A percentile compares a stretch with the other conserved stretches of the same genome.
phyloP scores from a whole-genome alignment of 2,888 invertebrate species.

The Idaea biselata region DNA sequence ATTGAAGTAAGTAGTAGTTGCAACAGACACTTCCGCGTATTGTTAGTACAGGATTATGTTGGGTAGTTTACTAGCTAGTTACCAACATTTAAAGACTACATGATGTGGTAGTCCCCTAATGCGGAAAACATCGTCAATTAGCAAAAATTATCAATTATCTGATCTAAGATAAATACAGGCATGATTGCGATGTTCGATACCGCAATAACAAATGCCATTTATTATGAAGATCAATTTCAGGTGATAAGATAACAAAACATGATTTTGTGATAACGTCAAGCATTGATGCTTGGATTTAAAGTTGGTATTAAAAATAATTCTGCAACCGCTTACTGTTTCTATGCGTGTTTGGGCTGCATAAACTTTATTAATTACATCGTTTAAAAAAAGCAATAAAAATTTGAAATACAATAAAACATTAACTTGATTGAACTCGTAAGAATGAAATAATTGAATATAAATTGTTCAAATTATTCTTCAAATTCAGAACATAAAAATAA shows the following conservation, averaged over 20 bases:
- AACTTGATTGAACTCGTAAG: too few species aligned
- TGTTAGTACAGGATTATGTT: slow-evolving; percentile 45
- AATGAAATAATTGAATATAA: too few species aligned
- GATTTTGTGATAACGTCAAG: neutral
- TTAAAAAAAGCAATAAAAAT: neutral
- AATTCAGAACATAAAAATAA: too few species aligned
- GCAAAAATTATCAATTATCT: neutral
- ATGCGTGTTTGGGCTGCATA: neutral
- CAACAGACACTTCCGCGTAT: slow-evolving; percentile 53
- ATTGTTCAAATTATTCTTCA: too few species aligned
- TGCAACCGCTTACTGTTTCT: neutral
- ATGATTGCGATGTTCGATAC: neutral
- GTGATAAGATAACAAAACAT: neutral
- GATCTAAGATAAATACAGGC: neutral
- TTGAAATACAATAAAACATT: too few species aligned
- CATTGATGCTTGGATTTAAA: neutral
- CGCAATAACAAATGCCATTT: neutral
- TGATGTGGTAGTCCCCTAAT: slow-evolving; percentile 11
- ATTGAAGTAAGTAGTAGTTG: slow-evolving; percentile 45
- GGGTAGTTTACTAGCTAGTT: slow-evolving; percentile 21
- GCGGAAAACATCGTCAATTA: slow-evolving; percentile 4
- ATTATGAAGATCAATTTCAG: neutral
- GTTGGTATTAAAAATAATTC: neutral
- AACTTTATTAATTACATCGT: neutral
- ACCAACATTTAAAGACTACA: slow-evolving; percentile 23